Evolutionary conservation across 2,888 invertebrate genomes (phyloP).

Genomic region (Apotomis turbidana): DNA sequence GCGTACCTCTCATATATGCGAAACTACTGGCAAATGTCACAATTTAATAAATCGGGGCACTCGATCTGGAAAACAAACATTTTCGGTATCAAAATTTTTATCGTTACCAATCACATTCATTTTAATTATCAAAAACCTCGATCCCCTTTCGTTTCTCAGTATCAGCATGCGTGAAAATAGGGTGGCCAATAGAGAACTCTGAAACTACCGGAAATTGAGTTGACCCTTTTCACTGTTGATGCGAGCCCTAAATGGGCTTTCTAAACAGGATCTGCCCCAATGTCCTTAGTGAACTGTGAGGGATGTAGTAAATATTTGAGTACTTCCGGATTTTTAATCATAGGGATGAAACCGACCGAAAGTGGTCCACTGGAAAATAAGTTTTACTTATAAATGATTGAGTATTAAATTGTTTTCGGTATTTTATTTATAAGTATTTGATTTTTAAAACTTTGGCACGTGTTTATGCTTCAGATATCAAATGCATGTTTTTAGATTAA

Average conservation of each 20-base stretch:
- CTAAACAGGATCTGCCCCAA: conserved; percentile 35
- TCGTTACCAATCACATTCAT: conserved; percentile 53
- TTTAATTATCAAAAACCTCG: conserved; percentile 57
- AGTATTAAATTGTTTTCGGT: too few species aligned
- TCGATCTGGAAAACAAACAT: too few species aligned
- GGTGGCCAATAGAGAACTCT: conserved; percentile 48
- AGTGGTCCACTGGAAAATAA: not conserved
- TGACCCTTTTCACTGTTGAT: conserved; percentile 65
- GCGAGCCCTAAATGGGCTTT: conserved; percentile 41
- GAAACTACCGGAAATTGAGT: conserved; percentile 63
- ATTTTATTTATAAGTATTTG: too few species aligned
- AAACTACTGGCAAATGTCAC: too few species aligned
- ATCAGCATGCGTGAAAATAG: conserved; percentile 46
- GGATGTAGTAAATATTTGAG: conserved; percentile 20
- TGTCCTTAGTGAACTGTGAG: conserved; percentile 24
- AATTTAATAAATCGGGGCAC: too few species aligned
- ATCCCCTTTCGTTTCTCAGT: conserved; percentile 45
- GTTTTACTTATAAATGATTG: too few species aligned
- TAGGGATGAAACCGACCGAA: not conserved
- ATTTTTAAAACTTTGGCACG: too few species aligned
- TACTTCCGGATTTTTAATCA: conserved; percentile 7
- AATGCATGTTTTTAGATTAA: too few species aligned
- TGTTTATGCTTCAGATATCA: too few species aligned
- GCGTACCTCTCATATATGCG: too few species aligned
- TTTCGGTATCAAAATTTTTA: conserved; percentile 22